These are phyloP conservation scores for Agrochola litura DNA, from an alignment of 2,888 invertebrate species.

Conservation along the genomic window DNA sequence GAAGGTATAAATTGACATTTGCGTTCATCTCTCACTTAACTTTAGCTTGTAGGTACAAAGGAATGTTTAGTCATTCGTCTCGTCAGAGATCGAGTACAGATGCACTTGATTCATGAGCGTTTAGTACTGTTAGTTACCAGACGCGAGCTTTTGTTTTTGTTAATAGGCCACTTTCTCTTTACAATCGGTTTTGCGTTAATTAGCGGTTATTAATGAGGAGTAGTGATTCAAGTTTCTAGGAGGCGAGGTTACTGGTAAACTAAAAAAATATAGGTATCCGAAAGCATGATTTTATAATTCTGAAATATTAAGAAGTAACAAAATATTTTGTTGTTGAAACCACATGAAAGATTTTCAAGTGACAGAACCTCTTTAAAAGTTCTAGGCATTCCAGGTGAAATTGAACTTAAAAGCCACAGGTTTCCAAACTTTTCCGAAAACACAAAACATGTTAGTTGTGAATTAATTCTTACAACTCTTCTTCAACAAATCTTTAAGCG, in stretches of 20 bases:
- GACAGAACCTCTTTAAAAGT: too few species aligned
- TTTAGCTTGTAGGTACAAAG: too few species aligned
- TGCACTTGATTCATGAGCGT: slow-evolving; percentile 11
- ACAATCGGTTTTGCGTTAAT: neutral
- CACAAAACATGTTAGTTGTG: neutral
- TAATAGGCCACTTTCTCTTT: slow-evolving; percentile 32
- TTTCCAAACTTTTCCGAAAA: neutral
- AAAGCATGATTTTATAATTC: neutral
- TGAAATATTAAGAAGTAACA: neutral
- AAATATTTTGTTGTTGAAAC: neutral
- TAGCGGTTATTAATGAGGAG: neutral
- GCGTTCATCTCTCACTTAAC: neutral
- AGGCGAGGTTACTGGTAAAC: neutral
- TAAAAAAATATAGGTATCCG: too few species aligned
- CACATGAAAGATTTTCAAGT: too few species aligned
- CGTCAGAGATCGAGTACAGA: neutral
- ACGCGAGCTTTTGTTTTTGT: slow-evolving; percentile 24
- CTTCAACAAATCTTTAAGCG: neutral
- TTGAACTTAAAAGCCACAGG: neutral
- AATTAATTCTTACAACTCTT: neutral
- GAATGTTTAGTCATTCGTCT: neutral
- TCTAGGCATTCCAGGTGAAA: too few species aligned
- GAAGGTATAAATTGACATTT: neutral
- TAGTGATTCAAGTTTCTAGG: neutral
- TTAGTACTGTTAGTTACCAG: slow-evolving; percentile 1